Evolutionary conservation across 2,888 invertebrate genomes (phyloP).

Genomic region (Teinopalpus imperialis): DNA sequence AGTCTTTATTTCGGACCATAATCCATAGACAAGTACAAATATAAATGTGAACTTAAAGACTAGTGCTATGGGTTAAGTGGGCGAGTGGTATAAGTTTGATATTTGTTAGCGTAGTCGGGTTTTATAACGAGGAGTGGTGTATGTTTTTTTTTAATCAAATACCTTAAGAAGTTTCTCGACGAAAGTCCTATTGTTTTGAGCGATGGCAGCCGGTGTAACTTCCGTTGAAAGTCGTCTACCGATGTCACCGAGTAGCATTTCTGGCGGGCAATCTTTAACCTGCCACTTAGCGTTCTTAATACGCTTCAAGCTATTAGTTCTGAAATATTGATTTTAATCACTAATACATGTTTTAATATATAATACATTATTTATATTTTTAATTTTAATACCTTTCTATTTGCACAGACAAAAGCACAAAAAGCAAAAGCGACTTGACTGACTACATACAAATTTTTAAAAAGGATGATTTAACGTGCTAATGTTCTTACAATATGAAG

Average conservation of each 20-base stretch:
- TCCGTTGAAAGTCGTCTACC: slow-evolving; percentile 83
- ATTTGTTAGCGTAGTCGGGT: too few species aligned
- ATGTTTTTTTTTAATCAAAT: too few species aligned
- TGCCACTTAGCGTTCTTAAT: slow-evolving; percentile 84
- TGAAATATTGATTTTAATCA: slow-evolving; percentile 43
- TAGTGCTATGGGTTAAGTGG: too few species aligned
- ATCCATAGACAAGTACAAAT: too few species aligned
- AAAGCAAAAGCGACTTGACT: slow-evolving; percentile 21
- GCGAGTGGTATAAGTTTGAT: too few species aligned
- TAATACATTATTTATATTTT: background rate
- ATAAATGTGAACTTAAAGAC: too few species aligned
- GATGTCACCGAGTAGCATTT: slow-evolving; percentile 68
- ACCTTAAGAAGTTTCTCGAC: slow-evolving; percentile 98
- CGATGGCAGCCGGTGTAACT: slow-evolving; percentile 93
- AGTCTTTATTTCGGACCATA: too few species aligned
- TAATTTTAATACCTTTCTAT: background rate
- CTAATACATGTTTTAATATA: background rate
- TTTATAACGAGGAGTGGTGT: too few species aligned
- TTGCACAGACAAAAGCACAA: slow-evolving; percentile 18
- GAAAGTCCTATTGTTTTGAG: slow-evolving; percentile 98
- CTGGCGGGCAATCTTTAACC: slow-evolving; percentile 83
- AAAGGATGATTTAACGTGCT: background rate
- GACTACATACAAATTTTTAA: slow-evolving; percentile 9
- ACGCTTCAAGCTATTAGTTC: slow-evolving; percentile 82
- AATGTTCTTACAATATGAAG: too few species aligned